Conservation (phyloP, 2,113 vertebrate species). For the Nipponia nippon region DNA sequence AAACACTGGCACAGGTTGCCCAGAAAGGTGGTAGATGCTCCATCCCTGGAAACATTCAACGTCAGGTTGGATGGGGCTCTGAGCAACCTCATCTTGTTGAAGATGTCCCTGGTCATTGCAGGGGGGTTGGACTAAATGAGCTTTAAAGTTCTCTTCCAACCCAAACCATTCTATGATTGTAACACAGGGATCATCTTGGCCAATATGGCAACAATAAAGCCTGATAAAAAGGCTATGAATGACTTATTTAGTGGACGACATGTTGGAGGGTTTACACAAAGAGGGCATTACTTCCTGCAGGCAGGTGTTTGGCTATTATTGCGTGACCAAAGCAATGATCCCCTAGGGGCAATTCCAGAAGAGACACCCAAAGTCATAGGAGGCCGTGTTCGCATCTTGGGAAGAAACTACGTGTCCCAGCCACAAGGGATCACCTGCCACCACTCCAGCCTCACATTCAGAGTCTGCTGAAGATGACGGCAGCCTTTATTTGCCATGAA, state of each 20-base stretch:
- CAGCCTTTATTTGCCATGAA: neutral
- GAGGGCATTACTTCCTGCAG: neutral
- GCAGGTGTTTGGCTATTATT: neutral
- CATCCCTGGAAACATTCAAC: neutral
- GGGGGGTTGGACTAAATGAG: too few species aligned
- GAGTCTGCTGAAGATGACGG: neutral
- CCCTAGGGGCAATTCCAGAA: conserved; percentile 40
- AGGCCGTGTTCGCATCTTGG: neutral
- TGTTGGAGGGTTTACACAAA: neutral
- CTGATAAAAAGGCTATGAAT: neutral
- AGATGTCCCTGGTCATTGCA: neutral
- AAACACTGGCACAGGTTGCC: neutral
- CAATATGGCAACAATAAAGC: neutral
- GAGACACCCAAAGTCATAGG: neutral
- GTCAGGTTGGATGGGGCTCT: accelerated
- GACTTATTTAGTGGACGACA: neutral
- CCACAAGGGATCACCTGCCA: neutral
- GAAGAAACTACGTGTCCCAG: neutral
- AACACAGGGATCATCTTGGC: neutral
- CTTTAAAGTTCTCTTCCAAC: neutral
- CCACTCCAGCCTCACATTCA: neutral
- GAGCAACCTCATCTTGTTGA: accelerated
- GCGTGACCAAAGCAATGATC: neutral
- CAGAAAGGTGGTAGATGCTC: too few species aligned
- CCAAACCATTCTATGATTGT: neutral